Conservation (phyloP, 2,113 vertebrate genomes). For the Plecturocebus donacophilus region DNA sequence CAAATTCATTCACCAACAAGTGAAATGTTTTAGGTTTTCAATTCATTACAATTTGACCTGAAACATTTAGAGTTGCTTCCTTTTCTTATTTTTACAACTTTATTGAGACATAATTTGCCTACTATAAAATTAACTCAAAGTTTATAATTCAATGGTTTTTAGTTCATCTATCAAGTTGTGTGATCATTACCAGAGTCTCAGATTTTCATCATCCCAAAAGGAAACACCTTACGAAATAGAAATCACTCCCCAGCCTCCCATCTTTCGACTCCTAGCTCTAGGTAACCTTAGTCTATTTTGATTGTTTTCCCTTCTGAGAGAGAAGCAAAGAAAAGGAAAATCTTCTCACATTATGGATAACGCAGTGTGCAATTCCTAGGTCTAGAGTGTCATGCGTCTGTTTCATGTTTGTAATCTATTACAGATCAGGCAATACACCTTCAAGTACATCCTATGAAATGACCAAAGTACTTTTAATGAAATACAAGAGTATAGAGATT, state of each 20-base stretch:
- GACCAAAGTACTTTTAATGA: not conserved
- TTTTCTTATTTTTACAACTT: conserved; percentile 23
- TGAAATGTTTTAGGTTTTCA: conserved; percentile 51
- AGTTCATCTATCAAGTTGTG: not conserved
- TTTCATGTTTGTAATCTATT: not conserved
- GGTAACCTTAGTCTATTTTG: not conserved
- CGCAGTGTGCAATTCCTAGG: not conserved
- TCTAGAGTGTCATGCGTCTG: not conserved
- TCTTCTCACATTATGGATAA: not conserved
- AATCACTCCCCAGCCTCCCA: not conserved
- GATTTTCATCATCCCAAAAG: not conserved
- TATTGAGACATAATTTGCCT: conserved; percentile 31
- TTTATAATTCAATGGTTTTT: not conserved
- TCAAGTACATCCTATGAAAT: not conserved
- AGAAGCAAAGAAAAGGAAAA: not conserved
- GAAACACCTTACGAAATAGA: not conserved
- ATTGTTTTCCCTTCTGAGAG: not conserved
- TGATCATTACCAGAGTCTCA: not conserved
- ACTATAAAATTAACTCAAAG: not conserved
- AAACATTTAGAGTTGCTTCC: not conserved
- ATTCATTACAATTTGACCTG: conserved; percentile 43
- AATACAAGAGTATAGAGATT: not conserved
- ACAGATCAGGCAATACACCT: not conserved
- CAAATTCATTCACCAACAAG: conserved; percentile 32
- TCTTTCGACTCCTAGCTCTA: rapidly evolving